Base-by-base conservation (phyloP, 2,113 vertebrate species). In the Nanorana parkeri region DNA sequence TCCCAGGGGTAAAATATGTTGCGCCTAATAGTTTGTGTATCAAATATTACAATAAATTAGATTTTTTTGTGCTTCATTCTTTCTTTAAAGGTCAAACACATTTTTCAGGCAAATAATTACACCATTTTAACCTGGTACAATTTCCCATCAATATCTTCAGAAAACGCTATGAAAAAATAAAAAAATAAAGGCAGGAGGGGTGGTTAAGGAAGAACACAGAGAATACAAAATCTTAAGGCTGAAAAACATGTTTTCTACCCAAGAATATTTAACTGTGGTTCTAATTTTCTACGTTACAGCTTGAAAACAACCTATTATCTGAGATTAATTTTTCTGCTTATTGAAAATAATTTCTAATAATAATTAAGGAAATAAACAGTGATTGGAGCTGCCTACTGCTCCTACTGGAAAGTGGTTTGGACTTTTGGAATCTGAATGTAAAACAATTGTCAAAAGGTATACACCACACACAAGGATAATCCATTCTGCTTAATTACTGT, bases 31-130 rank as follows among this genome's bases (percentile, higher is more conserved):
- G 65, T 81, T 87, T 6, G 0, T 76, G 79, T 56, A 83, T 58
- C 85, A 89, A 88, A 78, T 71, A 86, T 85, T 85, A 84, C 84
- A 89, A 87, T 80, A 83, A 87, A 88, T 86, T 60, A 87, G 56
- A 56, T 26, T 61, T 17, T 81, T 13, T 85, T 72, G 85, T 78
- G 32, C 41, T n/a, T 56, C 68, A 85, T 85, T 64, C 41, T 75
- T 75, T 81, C 23, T 75, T 84, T 79, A 87, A 89, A 89, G 83
- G 82, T 82, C 77, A 87, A 88, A 83, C 74, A 73, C 76, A 21
- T 84, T 87, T 87, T 86, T 86, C 36, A 88, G 73, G 77, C 52
- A 88, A 85, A 89, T 87, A 87, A 88, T 86, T 83, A 86, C 36
- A 81, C 84, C 88, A 10, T 17, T 80, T 19, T 75, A 73, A 75